A percentile compares a stretch with the other conserved stretches of the same genome.
These are phyloP conservation scores for Cosmia trapezina DNA, from an alignment of 2,888 invertebrate species.

Conservation along the genomic window DNA sequence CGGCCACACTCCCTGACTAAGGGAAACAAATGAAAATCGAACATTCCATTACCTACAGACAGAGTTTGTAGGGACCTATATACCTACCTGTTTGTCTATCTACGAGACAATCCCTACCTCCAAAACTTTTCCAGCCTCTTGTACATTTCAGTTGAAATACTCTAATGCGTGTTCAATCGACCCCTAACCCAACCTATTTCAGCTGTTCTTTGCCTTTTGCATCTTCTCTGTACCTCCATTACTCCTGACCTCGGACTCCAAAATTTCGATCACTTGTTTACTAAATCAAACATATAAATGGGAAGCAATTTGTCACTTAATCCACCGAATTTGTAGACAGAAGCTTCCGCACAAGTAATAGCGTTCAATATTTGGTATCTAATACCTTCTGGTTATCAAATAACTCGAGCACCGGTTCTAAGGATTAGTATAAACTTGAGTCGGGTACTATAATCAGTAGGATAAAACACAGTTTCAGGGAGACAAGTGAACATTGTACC, in stretches of 20 bases:
- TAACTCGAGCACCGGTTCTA: slow-evolving; percentile 8
- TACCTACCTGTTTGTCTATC: slow-evolving; percentile 1
- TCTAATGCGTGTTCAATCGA: slow-evolving; percentile 47
- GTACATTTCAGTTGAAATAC: slow-evolving; percentile 37
- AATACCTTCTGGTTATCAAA: slow-evolving; percentile 42
- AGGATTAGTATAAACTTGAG: slow-evolving; percentile 19
- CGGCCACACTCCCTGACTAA: slow-evolving; percentile 27
- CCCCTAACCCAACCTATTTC: slow-evolving; percentile 43
- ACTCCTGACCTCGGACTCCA: slow-evolving; percentile 20
- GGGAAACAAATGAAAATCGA: slow-evolving; percentile 47
- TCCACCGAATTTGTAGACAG: slow-evolving; percentile 42
- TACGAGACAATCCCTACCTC: slow-evolving; percentile 8
- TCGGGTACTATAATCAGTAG: slow-evolving; percentile 7
- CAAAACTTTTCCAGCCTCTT: slow-evolving; percentile 34
- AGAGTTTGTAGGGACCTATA: not conserved
- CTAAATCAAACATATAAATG: slow-evolving; percentile 46
- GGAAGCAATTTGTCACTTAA: slow-evolving; percentile 47
- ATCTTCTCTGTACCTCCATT: slow-evolving; percentile 38
- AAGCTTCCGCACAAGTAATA: slow-evolving; percentile 28
- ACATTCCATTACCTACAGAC: slow-evolving; percentile 19
- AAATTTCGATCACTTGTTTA: slow-evolving; percentile 52
- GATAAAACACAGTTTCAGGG: not conserved
- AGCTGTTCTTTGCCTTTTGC: slow-evolving; percentile 31
- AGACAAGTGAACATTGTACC: not conserved
- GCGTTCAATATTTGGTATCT: slow-evolving; percentile 40